A percentile compares a stretch with the other conserved stretches of the same genome.
phyloP scores from a whole-genome alignment of 2,797 vertebrate species.

The Neomorphus geoffroyi region DNA sequence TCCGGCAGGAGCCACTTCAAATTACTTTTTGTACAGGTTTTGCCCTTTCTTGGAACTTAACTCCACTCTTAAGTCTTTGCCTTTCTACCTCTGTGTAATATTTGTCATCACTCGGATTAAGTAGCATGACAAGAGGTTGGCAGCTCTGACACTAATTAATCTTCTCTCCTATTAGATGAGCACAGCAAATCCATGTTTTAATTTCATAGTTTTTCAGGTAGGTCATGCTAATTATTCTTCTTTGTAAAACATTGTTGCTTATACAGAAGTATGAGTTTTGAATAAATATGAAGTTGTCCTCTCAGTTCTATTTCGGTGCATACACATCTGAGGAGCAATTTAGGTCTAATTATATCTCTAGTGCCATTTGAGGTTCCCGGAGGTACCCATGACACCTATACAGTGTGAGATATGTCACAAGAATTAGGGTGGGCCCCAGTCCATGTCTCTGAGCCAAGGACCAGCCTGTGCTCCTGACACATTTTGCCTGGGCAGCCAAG shows the following conservation, averaged over 20 bases:
- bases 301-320: neutral
- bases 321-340: neutral
- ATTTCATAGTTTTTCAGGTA: neutral
- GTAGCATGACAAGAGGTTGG: neutral
- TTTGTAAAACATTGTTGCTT: neutral
- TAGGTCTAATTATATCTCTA: neutral
- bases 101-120: neutral
- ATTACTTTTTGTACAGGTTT: neutral
- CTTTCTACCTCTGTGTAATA: neutral
- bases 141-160: neutral
- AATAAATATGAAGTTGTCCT: neutral
- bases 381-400: neutral
- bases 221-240: neutral
- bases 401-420: neutral
- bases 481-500: neutral
- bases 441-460: accelerated
- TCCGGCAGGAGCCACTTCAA: neutral
- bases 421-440: neutral
- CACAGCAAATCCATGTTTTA: neutral
- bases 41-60: neutral
- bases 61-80: neutral
- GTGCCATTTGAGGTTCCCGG: neutral
- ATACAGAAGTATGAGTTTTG: neutral
- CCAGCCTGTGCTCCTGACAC: neutral
- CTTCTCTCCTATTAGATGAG: neutral